Percentiles rank a stretch among this genome's conserved stretches.
Conservation (phyloP, 30 jellyfish, hydroid and myxozoan genomes). For the Nemopilema nomurai region DNA sequence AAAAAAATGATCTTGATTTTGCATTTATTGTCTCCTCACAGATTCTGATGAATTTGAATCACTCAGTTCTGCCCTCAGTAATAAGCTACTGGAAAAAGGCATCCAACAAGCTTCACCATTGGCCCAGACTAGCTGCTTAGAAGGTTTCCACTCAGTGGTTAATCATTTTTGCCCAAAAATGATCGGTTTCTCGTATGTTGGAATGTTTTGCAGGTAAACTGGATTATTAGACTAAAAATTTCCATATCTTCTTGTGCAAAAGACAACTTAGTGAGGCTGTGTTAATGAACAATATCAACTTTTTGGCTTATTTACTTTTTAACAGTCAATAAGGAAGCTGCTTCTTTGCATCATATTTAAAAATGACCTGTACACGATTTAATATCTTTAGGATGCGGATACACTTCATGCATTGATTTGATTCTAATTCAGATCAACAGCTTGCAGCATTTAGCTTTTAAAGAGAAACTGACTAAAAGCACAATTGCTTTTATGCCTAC, state of each 20-base stretch:
- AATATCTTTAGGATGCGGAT: not conserved
- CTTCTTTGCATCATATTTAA: not conserved
- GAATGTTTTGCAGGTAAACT: not conserved
- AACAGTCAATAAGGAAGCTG: not conserved
- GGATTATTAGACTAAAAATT: not conserved
- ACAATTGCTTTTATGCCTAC: not conserved
- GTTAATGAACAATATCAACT: not conserved
- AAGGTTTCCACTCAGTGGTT: conserved; percentile 50
- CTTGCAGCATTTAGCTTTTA: not conserved
- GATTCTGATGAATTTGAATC: not conserved
- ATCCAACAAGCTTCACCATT: conserved; percentile 35
- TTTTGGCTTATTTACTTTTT: not conserved
- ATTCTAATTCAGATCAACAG: not conserved
- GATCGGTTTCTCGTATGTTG: conserved; percentile 43
- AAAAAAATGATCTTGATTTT: not conserved
- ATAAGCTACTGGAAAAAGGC: conserved; percentile 21
- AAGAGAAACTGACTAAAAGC: not conserved
- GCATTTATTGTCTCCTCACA: not conserved
- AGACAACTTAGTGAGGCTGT: not conserved
- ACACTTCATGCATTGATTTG: not conserved
- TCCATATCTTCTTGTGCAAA: not conserved
- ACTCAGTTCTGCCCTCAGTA: conserved; percentile 10
- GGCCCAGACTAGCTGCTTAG: conserved; percentile 48
- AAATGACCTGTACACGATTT: not conserved
- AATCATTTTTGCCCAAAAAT: conserved; percentile 45